phyloP scores from a whole-genome alignment of 2,113 vertebrate species.

The Andinoacara biseriatus region DNA sequence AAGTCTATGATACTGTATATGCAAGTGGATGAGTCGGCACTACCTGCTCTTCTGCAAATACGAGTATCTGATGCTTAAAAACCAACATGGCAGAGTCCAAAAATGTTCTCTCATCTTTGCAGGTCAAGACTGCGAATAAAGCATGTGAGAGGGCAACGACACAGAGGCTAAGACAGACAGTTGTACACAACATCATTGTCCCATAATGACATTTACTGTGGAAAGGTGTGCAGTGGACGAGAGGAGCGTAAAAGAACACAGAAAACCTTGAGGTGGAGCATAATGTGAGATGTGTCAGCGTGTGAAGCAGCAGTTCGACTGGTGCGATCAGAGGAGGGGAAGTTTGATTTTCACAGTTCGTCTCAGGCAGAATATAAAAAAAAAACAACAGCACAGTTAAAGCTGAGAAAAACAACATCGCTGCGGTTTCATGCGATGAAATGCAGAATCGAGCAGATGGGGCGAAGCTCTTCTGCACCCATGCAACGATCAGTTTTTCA shows the following conservation, averaged over 20 bases:
- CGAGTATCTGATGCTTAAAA: no score
- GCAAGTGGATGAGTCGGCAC: no score
- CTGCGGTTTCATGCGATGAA: not conserved
- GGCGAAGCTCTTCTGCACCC: not conserved
- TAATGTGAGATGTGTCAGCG: not conserved
- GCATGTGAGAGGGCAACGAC: no score
- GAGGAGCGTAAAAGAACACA: no score
- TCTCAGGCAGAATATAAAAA: not conserved
- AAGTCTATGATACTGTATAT: no score
- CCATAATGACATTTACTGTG: not conserved
- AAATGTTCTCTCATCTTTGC: no score
- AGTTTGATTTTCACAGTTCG: not conserved
- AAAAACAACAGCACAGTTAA: not conserved
- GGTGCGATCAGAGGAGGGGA: not conserved
- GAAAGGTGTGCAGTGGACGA: fast-evolving
- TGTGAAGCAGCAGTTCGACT: not conserved
- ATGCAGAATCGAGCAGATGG: not conserved
- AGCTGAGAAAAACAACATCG: no score
- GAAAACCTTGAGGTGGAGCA: not conserved
- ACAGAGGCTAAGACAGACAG: not conserved
- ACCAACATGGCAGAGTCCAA: no score
- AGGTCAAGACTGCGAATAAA: no score
- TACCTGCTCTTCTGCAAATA: no score
- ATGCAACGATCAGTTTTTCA: not conserved
- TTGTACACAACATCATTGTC: not conserved